Conservation (phyloP, 2,113 vertebrate species). For the Himantopus leucocephalus region DNA sequence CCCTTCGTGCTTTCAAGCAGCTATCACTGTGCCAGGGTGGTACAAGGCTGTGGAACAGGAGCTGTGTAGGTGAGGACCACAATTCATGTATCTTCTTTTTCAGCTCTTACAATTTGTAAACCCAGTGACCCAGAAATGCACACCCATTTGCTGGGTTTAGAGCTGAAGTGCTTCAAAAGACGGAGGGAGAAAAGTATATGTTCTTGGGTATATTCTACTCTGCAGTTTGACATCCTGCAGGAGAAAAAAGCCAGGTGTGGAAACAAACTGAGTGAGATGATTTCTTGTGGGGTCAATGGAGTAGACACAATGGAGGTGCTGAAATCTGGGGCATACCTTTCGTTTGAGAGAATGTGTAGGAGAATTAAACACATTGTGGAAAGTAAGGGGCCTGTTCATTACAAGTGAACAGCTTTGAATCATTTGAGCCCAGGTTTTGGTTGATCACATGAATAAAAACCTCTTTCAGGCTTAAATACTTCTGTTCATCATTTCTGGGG, state of each 20-base stretch:
- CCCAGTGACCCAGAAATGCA: neutral
- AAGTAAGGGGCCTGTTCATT: neutral
- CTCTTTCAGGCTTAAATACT: neutral
- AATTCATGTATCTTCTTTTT: neutral
- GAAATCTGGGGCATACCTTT: conserved; percentile 39
- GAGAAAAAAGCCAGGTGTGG: conserved; percentile 49
- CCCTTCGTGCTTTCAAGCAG: neutral
- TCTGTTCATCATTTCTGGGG: neutral
- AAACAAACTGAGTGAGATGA: neutral
- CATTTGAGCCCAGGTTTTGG: neutral
- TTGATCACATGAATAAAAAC: neutral
- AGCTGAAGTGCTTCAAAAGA: neutral
- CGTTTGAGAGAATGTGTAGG: neutral
- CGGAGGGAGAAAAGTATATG: neutral
- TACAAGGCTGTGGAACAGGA: neutral
- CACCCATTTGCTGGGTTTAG: neutral
- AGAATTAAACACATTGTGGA: conserved; percentile 7
- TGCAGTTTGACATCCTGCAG: neutral
- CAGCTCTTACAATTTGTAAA: neutral
- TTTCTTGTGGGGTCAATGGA: neutral
- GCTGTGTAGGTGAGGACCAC: neutral
- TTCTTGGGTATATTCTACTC: neutral
- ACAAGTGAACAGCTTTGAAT: neutral
- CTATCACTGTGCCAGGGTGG: neutral
- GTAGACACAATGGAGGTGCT: neutral